Base-by-base conservation (phyloP, 2,113 vertebrate species). In the Gymnocephalus cernua region DNA sequence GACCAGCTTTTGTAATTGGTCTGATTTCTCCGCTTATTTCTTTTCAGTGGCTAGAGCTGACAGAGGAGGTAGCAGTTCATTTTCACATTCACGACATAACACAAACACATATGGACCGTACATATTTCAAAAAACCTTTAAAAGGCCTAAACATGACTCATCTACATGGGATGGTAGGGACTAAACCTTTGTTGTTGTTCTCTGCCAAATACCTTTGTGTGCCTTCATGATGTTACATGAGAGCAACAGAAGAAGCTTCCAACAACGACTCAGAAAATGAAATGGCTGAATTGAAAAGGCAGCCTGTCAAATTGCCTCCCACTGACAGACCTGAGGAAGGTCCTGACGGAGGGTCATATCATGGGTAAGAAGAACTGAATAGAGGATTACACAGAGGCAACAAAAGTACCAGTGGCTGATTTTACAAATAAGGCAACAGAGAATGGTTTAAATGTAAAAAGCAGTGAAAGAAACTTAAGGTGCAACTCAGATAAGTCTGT, bases 121-220 rank as follows among this genome's bases (percentile, higher is more conserved):
- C n/a, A n/a, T n/a, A n/a, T n/a, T n/a, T n/a, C n/a, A n/a, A n/a
- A n/a, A n/a, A n/a, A n/a, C n/a, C n/a, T n/a, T n/a, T n/a, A n/a
- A 50, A 68, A 63, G 29, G 54, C 29, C 23, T 27, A 59, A 35
- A 64, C 41, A 61, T 74, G 77, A 80, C 25, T 66, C 73, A 77
- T 83, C 35, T 57, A 25, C 1, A 54, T 65, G 53, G 66, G 75
- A 8, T 71, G 19, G 23, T 41, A 11, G 11, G 16, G 21, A 25
- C 27, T 14, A 15, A 61, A 62, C 47, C 63, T 67, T 29, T 67
- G 54, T 19, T 67, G 51, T 47, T 38, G 11, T 51, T 76, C 61
- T 21, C 58, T 23, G 14, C 16, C 66, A 71, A 7, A 35, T 8
- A 23, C n/a, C 62, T 73, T 45, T 51, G n/a, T 29, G 38, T 32